These are phyloP conservation scores for Lates japonicus DNA, from an alignment of 2,797 vertebrate genomes.

Conservation along the genomic window DNA sequence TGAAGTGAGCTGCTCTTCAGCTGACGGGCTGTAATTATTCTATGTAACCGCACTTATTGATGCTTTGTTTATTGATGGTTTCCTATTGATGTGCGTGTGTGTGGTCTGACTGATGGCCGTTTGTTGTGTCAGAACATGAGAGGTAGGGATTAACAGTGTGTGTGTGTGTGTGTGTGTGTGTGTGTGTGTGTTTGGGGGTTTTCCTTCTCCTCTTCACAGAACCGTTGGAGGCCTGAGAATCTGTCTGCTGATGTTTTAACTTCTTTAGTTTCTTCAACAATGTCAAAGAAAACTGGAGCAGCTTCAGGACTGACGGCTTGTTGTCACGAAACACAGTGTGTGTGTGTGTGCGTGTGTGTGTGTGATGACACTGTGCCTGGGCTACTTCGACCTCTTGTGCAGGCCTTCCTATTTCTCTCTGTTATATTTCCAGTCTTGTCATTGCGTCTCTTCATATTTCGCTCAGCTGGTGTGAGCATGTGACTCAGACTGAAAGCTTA, in stretches of 20 bases:
- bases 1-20: not conserved
- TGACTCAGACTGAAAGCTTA: conserved; percentile 8
- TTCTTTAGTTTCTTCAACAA: not conserved
- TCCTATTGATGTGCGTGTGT: not conserved
- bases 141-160: not conserved
- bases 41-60: not conserved
- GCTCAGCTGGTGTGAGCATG: not conserved
- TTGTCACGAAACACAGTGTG: not conserved
- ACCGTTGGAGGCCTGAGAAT: not conserved
- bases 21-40: conserved; percentile 1
- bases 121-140: too few species aligned
- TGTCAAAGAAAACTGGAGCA: not conserved
- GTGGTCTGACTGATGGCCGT: conserved; percentile 15
- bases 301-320: not conserved
- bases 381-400: not conserved
- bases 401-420: not conserved
- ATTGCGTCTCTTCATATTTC: conserved; percentile 11
- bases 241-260: conserved; percentile 1
- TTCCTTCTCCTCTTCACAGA: not conserved
- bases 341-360: not conserved
- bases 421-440: conserved; percentile 18
- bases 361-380: not conserved
- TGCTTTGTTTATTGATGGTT: conserved; percentile 12
- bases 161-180: not conserved
- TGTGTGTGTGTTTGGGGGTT: not conserved